Conservation (phyloP, 2,797 vertebrate species). For the Crotalus adamanteus region DNA sequence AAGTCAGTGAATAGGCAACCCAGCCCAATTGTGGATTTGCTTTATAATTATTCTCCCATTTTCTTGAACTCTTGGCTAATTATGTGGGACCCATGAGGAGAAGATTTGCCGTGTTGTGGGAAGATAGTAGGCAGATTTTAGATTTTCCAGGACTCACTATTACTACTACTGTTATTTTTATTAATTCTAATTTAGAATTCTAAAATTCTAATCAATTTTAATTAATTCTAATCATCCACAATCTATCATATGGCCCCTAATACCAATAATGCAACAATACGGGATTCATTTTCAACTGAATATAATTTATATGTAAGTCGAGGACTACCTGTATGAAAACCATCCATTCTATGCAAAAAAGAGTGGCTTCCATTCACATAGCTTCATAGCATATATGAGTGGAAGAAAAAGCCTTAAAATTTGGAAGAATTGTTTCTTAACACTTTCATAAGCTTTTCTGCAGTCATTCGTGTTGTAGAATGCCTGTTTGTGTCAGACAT, state of each 20-base stretch:
- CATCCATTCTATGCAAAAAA: background rate
- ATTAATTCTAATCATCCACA: background rate
- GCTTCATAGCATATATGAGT: background rate
- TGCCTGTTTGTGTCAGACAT: background rate
- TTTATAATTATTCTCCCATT: background rate
- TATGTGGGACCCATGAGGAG: background rate
- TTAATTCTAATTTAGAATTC: no score
- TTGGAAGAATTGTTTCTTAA: background rate
- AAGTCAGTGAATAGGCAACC: background rate
- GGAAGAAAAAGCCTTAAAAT: background rate
- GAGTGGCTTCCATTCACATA: background rate
- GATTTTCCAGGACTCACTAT: background rate
- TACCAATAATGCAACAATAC: background rate
- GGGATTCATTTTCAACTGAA: background rate
- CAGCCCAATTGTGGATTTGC: background rate
- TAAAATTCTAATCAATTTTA: no score
- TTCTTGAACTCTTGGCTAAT: background rate
- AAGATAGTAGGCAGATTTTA: background rate
- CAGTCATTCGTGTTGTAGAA: background rate
- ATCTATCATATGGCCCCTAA: background rate
- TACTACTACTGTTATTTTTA: background rate
- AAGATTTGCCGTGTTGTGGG: background rate
- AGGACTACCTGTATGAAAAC: background rate
- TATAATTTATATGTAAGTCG: background rate
- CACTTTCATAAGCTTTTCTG: background rate